Base-by-base conservation (phyloP, 2,888 invertebrate species). In the Cremastinae sp. region DNA sequence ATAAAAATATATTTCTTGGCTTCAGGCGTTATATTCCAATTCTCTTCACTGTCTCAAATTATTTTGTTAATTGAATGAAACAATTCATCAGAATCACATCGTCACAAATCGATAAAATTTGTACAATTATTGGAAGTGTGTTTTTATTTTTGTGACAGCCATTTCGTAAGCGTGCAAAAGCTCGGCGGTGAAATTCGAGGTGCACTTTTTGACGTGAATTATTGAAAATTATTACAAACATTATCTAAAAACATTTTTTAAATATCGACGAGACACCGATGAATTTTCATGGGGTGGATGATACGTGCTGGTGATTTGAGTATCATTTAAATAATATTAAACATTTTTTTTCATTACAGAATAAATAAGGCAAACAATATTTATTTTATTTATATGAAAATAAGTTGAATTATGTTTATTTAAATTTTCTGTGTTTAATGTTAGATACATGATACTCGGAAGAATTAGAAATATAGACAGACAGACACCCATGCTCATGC, bases 401-500 rank as follows among this genome's bases (percentile, higher is more conserved):
- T 1, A 12, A 45, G n/a, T 45, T n/a, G 12, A 41, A 41, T 20
- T 20, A 53, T 22, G 18, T 14, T 22, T 14, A 14, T 12, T 51
- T 51, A 16, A 9, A 16, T 5, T 28, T 28, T 28, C 28, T 3
- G 28, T 28, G 28, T 28, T 5, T 28, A 28, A 28, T 28, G 5
- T 28, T 28, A 28, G 28, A 28, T 28, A 28, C 28, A 47, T 65
- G 56, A 71, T 47, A 76, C 73, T 16, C 51, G 53, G 53, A 51
- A 74, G 59, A 69, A 62, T 38, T 61, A 64, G 56, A 49, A 58
- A 79, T 65, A 84, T 78, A 79, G 79, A 85, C 83, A 79, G 82
- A 86, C 79, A 82, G 78, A 85, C 83, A 84, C 80, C 76, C 86
- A 86, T 86, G 85, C 85, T 80, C 86, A 86, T 85, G 86, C 86